A percentile compares a stretch with the other conserved stretches of the same genome.
Evolutionary conservation across 2,797 vertebrate genomes (phyloP).

Genomic region (Darevskia mixta): DNA sequence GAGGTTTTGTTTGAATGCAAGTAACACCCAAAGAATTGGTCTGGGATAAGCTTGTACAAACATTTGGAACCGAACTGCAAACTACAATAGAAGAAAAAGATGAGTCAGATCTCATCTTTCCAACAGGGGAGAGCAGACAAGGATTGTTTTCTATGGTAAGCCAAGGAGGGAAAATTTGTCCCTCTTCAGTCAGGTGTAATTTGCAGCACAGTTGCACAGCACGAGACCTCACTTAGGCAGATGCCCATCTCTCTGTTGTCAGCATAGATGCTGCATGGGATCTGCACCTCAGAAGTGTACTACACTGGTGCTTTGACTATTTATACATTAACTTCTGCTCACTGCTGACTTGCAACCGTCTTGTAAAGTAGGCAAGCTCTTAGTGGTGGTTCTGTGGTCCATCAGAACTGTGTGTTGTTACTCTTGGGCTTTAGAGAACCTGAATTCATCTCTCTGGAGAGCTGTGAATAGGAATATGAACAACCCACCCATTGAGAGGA

Average conservation of each 20-base stretch:
- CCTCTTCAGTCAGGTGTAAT: conserved; percentile 40
- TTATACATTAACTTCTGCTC: not conserved
- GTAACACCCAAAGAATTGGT: not conserved
- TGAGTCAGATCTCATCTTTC: not conserved
- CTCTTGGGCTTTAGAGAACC: not conserved
- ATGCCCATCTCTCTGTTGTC: conserved; percentile 30
- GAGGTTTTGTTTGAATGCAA: not conserved
- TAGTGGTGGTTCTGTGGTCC: not conserved
- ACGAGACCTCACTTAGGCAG: conserved; percentile 15
- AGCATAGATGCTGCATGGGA: conserved; percentile 1
- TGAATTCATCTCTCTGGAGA: not conserved
- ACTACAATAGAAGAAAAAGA: not conserved
- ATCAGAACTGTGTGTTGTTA: not conserved
- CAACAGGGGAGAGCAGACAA: not conserved
- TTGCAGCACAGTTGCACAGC: conserved; percentile 29
- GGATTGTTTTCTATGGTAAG: not conserved
- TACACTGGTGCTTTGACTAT: conserved; percentile 4
- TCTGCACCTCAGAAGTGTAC: conserved; percentile 3
- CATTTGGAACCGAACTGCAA: not conserved
- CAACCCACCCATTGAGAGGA: not conserved
- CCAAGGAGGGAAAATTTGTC: conserved; percentile 18
- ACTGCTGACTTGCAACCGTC: conserved; percentile 5
- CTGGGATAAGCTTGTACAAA: not conserved
- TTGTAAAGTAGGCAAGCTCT: not conserved
- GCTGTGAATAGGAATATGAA: not conserved